Evolutionary conservation across 2,113 vertebrate genomes (phyloP).

Genomic region (Gobiocypris rarus): DNA sequence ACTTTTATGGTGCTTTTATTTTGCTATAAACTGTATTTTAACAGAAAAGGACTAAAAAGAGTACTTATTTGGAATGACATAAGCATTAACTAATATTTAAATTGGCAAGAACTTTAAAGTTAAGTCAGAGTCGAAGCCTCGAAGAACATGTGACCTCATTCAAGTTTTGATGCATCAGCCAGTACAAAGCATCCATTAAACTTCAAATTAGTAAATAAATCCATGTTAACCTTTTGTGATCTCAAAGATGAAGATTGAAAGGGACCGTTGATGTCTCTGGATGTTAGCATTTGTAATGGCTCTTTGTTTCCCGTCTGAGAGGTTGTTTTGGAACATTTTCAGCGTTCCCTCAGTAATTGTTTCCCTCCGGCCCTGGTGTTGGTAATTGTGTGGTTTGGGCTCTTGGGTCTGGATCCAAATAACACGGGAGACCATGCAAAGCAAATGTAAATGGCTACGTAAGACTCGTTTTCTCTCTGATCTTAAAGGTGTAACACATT

Average conservation of each 20-base stretch:
- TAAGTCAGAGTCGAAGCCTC: not conserved
- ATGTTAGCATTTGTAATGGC: conserved; percentile 29
- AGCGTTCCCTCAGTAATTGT: conserved; percentile 29
- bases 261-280: not conserved
- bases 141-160: not conserved
- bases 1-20: not conserved
- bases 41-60: not conserved
- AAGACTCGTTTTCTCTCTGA: conserved; percentile 35
- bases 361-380: conserved; percentile 9
- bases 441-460: not conserved
- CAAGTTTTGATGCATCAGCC: not conserved
- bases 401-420: conserved; percentile 27
- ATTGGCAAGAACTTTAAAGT: conserved; percentile 5
- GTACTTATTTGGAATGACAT: not conserved
- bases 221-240: not conserved
- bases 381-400: not conserved
- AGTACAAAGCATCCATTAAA: not conserved
- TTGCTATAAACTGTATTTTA: not conserved
- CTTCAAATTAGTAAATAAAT: conserved; percentile 3
- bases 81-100: not conserved
- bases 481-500: conserved; percentile 37
- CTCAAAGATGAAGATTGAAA: conserved; percentile 20
- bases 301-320: conserved; percentile 24
- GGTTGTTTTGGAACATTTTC: conserved; percentile 29
- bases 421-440: conserved; percentile 9